These are phyloP conservation scores for Xestobium rufovillosum DNA, from an alignment of 2,888 invertebrate genomes.

Conservation along the genomic window DNA sequence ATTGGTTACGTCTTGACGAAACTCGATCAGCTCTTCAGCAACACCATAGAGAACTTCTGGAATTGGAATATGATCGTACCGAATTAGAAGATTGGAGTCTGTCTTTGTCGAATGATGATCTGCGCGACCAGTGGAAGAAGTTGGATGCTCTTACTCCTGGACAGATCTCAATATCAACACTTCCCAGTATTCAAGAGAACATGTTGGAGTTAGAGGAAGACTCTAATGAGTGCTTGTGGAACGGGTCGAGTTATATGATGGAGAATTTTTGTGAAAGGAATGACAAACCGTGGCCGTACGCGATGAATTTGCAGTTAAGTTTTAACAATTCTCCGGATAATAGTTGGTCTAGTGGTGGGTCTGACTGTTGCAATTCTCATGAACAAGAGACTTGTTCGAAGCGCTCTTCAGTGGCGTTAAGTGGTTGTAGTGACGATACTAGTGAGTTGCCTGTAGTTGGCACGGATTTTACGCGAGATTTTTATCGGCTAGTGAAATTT, in stretches of 20 bases:
- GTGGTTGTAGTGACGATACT: conserved; percentile 57
- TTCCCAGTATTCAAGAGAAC: conserved; percentile 68
- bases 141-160: conserved; percentile 48
- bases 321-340: conserved; percentile 49
- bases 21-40: conserved; percentile 61
- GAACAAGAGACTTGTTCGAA: conserved; percentile 56
- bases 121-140: conserved; percentile 45
- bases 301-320: conserved; percentile 34
- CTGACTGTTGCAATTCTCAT: conserved; percentile 42
- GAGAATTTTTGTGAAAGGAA: conserved; percentile 62
- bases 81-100: conserved; percentile 76
- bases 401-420: conserved; percentile 60
- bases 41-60: conserved; percentile 59
- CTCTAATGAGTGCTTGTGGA: conserved; percentile 67
- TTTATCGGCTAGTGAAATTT: conserved; percentile 68
- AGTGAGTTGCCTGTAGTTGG: conserved; percentile 59
- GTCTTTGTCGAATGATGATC: conserved; percentile 63
- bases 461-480: conserved; percentile 70
- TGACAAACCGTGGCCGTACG: conserved; percentile 60
- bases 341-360: conserved; percentile 49
- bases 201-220: conserved; percentile 66
- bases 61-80: conserved; percentile 66
- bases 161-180: conserved; percentile 55
- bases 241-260: conserved; percentile 63
- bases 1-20: conserved; percentile 67